phyloP scores from a whole-genome alignment of 2,113 vertebrate species.

The Cichladusa arquata region DNA sequence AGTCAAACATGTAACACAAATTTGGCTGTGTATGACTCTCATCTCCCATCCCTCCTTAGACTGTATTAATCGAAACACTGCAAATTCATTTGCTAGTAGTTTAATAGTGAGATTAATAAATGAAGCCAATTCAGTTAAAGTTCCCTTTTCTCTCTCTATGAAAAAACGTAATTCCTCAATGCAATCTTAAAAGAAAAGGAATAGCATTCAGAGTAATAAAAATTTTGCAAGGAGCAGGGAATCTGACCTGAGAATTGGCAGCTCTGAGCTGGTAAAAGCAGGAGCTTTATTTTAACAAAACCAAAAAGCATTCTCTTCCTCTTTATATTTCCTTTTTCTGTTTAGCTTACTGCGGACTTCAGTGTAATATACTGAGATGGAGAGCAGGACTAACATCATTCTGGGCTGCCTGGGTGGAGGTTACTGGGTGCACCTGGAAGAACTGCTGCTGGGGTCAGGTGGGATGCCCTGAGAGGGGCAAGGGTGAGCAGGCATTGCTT shows the following conservation, averaged over 20 bases:
- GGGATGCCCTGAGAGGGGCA: too few relatives aligned
- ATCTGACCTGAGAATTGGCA: neutral
- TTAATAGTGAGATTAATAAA: neutral
- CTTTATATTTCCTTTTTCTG: neutral
- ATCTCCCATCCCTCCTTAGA: neutral
- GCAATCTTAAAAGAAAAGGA: neutral
- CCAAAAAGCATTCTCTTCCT: neutral
- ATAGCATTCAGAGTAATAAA: neutral
- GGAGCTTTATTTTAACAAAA: neutral
- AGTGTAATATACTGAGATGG: neutral
- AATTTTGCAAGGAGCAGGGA: neutral
- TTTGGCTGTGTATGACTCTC: neutral
- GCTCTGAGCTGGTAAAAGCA: neutral
- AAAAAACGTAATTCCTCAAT: neutral
- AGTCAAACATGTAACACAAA: neutral
- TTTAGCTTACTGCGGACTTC: neutral
- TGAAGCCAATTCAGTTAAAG: neutral
- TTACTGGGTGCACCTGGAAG: neutral
- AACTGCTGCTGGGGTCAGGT: neutral
- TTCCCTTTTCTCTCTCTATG: neutral
- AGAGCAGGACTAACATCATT: neutral
- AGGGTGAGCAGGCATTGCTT: neutral
- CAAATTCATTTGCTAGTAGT: neutral
- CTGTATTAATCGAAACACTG: neutral
- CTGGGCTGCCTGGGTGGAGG: fast-evolving